Conservation (phyloP, 2,888 invertebrate species). For the Drosophila algonquin region DNA sequence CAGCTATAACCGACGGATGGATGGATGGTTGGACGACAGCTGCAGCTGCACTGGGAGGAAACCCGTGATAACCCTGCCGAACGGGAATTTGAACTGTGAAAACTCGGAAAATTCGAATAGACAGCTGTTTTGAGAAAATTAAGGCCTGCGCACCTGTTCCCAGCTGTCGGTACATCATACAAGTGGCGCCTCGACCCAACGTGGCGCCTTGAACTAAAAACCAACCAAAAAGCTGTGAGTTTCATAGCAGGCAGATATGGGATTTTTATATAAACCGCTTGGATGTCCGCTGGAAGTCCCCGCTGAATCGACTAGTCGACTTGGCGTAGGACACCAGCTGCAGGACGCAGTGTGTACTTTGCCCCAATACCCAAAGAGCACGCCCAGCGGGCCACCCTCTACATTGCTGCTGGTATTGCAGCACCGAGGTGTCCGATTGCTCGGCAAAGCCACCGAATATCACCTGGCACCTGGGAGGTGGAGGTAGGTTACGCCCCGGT, state of each 20-base stretch:
- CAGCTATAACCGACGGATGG: not conserved
- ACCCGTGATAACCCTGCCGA: slow-evolving; percentile 46
- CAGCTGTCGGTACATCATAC: not conserved
- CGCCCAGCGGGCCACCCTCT: slow-evolving; percentile 91
- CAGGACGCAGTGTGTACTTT: slow-evolving; percentile 98
- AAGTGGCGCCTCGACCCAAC: too few species aligned
- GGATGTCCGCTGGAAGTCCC: slow-evolving; percentile 51
- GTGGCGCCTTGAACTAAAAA: not conserved
- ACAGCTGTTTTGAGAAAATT: slow-evolving; percentile 13
- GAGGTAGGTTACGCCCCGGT: slow-evolving; percentile 82
- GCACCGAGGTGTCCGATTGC: slow-evolving; percentile 91
- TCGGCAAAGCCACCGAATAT: slow-evolving; percentile 94
- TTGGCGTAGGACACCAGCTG: slow-evolving; percentile 96
- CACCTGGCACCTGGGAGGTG: slow-evolving; percentile 94
- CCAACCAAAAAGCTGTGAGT: not conserved
- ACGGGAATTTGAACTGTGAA: slow-evolving; percentile 64
- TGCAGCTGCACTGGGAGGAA: slow-evolving; percentile 30
- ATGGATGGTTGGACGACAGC: slow-evolving; percentile 9
- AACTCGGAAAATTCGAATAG: slow-evolving; percentile 34
- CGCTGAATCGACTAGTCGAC: slow-evolving; percentile 83
- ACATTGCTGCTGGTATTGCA: slow-evolving; percentile 83
- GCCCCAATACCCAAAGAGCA: slow-evolving; percentile 98
- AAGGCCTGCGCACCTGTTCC: not conserved
- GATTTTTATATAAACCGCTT: not conserved
- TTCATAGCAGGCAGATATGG: not conserved